A percentile compares a stretch with the other conserved stretches of the same genome.
These are phyloP conservation scores for Parnassius orleans DNA, from an alignment of 2,888 invertebrate species.

Conservation along the genomic window DNA sequence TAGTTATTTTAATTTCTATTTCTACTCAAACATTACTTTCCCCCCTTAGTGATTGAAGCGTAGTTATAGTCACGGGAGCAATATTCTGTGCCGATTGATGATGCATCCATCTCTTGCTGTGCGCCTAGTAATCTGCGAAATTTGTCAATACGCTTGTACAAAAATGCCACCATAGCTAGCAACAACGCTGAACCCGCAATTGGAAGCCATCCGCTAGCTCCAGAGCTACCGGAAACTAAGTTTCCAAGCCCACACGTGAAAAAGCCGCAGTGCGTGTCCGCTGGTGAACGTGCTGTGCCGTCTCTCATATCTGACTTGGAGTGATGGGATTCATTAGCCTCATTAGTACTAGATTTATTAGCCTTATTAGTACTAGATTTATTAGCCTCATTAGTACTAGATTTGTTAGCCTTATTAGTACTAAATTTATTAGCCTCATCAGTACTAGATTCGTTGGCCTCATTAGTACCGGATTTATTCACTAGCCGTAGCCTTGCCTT, in stretches of 20 bases:
- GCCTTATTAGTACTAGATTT: too few relatives aligned
- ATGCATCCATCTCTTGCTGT: neutral
- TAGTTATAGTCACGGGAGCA: neutral
- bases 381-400: neutral
- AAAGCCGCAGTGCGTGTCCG: slow-evolving; percentile 10
- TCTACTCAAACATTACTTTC: too few relatives aligned
- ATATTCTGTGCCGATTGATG: neutral
- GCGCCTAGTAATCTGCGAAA: slow-evolving; percentile 19
- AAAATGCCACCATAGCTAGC: slow-evolving; percentile 29
- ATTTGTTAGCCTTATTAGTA: neutral
- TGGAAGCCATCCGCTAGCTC: slow-evolving; percentile 34
- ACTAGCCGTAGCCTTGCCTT: neutral
- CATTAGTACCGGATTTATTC: too few relatives aligned
- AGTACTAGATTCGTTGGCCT: too few relatives aligned
- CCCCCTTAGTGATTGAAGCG: too few relatives aligned
- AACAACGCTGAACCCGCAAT: slow-evolving; percentile 34
- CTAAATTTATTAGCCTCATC: too few relatives aligned
- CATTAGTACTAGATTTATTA: neutral
- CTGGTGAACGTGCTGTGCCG: neutral
- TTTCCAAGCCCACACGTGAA: slow-evolving; percentile 26
- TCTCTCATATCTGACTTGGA: too few relatives aligned
- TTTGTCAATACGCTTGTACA: slow-evolving; percentile 31
- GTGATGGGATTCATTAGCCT: neutral
- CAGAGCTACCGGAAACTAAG: neutral
- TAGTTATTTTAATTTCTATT: too few relatives aligned